phyloP scores from a whole-genome alignment of 1,140 invertebrate species.

The Littorina saxatilis region DNA sequence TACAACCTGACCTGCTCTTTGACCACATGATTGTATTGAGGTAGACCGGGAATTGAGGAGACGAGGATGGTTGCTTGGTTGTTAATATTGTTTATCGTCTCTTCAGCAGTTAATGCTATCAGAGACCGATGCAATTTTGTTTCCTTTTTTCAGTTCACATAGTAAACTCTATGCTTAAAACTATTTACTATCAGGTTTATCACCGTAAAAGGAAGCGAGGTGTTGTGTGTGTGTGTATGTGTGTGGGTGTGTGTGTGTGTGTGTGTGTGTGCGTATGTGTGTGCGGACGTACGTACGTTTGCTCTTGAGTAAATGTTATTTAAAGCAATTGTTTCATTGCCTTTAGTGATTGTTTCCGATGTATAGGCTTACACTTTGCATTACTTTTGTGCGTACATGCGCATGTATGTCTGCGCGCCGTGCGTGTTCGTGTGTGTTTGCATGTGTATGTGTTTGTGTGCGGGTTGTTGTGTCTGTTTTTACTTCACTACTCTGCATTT shows the following conservation, averaged over 20 bases:
- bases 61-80: too few species aligned
- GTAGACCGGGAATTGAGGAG: too few species aligned
- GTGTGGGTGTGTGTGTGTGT: too few species aligned
- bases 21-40: neutral
- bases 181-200: neutral
- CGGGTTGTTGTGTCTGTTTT: neutral
- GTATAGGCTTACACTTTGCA: neutral
- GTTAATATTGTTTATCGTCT: too few species aligned
- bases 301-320: too few species aligned
- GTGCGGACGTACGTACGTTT: too few species aligned
- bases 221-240: neutral
- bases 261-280: too few species aligned
- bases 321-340: neutral
- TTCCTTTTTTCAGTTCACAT: too few species aligned
- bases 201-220: neutral
- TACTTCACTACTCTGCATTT: neutral
- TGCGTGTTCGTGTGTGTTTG: neutral
- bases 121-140: too few species aligned
- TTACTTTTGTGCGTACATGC: neutral
- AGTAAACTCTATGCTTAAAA: too few species aligned
- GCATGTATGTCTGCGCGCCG: neutral
- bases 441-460: neutral
- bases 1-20: neutral
- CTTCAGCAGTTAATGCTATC: too few species aligned
- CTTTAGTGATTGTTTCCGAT: neutral